phyloP scores from a whole-genome alignment of 2,888 invertebrate genomes.

The Meliscaeva auricollis region DNA sequence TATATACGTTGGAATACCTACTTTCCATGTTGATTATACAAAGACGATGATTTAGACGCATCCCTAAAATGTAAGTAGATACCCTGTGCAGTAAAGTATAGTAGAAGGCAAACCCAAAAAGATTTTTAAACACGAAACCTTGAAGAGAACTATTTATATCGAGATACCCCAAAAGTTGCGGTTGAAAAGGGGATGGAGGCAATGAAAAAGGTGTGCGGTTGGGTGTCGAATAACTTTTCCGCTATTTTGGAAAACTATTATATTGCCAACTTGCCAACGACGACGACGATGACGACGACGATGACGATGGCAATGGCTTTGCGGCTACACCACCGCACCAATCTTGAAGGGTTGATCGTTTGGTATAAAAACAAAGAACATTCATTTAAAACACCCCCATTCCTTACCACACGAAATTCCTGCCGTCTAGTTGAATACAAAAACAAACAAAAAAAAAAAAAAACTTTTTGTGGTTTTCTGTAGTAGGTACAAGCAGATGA shows the following conservation, averaged over 20 bases:
- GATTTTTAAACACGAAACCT: constrained; percentile 17
- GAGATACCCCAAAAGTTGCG: neutral
- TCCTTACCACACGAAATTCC: too few relatives aligned
- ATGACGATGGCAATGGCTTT: constrained; percentile 19
- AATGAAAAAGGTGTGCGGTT: neutral
- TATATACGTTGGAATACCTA: constrained; percentile 3
- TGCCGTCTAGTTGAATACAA: neutral
- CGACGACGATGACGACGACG: constrained; percentile 9
- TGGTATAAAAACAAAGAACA: constrained; percentile 64
- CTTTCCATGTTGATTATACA: constrained; percentile 13
- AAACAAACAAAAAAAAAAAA: neutral
- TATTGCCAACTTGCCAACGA: constrained; percentile 27
- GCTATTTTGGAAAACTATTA: constrained; percentile 44
- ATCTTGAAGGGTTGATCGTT: constrained; percentile 58
- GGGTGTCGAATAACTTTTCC: constrained; percentile 42
- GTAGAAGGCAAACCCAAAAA: neutral
- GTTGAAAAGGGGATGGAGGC: neutral
- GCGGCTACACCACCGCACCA: constrained; percentile 59
- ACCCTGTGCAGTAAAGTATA: too few relatives aligned
- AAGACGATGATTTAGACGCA: constrained; percentile 66
- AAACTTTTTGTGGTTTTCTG: constrained; percentile 46
- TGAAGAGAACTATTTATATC: constrained; percentile 23
- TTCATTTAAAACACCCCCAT: constrained; percentile 19
- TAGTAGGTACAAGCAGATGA: neutral
- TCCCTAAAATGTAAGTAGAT: constrained; percentile 17